phyloP scores from a whole-genome alignment of 2,888 invertebrate genomes.

The Plagodis dolabraria region DNA sequence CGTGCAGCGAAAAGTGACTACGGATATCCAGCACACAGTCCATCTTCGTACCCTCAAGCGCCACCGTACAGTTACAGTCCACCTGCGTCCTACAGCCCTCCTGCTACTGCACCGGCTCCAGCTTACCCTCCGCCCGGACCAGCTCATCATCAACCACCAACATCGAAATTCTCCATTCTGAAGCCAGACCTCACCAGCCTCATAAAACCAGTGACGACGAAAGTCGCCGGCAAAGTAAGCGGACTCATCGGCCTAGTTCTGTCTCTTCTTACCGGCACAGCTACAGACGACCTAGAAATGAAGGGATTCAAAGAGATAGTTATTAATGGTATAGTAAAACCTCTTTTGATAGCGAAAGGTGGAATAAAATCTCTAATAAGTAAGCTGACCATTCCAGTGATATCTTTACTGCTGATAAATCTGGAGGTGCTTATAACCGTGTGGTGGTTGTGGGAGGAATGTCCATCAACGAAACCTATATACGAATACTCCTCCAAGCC shows the following conservation, averaged over 20 bases:
- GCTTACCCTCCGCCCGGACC: slow-evolving; percentile 16
- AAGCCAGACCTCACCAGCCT: slow-evolving; percentile 54
- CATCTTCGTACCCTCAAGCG: slow-evolving; percentile 28
- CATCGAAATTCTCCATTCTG: slow-evolving; percentile 47
- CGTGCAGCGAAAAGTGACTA: slow-evolving; percentile 34
- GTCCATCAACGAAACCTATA: slow-evolving; percentile 46
- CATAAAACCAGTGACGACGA: slow-evolving; percentile 59
- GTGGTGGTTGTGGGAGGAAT: slow-evolving; percentile 83
- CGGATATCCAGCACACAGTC: slow-evolving; percentile 30
- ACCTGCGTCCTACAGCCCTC: slow-evolving; percentile 21
- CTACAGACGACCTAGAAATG: slow-evolving; percentile 53
- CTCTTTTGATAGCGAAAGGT: slow-evolving; percentile 65
- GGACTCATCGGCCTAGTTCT: slow-evolving; percentile 65
- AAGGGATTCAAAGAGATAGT: slow-evolving; percentile 68
- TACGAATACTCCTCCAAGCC: slow-evolving; percentile 34
- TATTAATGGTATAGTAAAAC: slow-evolving; percentile 69
- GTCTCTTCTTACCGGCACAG: slow-evolving; percentile 60
- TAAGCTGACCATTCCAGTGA: slow-evolving; percentile 71
- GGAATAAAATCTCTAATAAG: slow-evolving; percentile 71
- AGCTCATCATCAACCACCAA: slow-evolving; percentile 35
- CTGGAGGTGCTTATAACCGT: slow-evolving; percentile 70
- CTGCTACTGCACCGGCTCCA: slow-evolving; percentile 32
- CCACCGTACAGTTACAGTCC: slow-evolving; percentile 37
- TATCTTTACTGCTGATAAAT: slow-evolving; percentile 71
- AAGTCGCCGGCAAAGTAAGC: slow-evolving; percentile 62